Base-by-base conservation (phyloP, 2,888 invertebrate genomes). In the Acanthopleura granulata region DNA sequence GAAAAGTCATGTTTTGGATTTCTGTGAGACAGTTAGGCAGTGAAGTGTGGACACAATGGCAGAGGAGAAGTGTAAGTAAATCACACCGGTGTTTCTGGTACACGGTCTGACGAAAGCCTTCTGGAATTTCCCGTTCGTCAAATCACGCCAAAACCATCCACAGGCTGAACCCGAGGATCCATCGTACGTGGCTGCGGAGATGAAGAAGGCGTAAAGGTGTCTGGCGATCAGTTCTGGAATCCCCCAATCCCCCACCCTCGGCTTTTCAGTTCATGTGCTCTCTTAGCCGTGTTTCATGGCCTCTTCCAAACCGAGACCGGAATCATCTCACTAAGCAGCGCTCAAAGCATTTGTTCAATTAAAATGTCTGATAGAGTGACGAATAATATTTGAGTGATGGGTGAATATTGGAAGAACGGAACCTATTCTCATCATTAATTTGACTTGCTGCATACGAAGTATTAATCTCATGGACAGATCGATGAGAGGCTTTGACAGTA, bases 341-440 rank as follows among this genome's bases (percentile, higher is more conserved):
- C 22, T 22, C 57, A 18, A n/a, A 22, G 57, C 22, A n/a, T 57
- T 3, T n/a, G 57, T 57, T 57, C 57, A 57, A 57, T 57, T 57
- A 57, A 57, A 57, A 57, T 22, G 18, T 22, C 57, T 57, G 57
- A 57, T 57, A n/a, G 3, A 57, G 18, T 57, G 57, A 22, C n/a
- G 22, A n/a, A 57, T 57, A 57, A 57, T 57, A 22, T 27, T 25
- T 66, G 66, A 66, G 27, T 27, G 29, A 66, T 66, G 66, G 25
- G 25, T 66, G 66, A 66, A 27, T 66, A 66, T 66, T 18, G 22
- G 25, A 27, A 66, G 66, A 22, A 27, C 22, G 3, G 22, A 14
- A 66, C 66, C 66, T 27, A 15, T 66, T 15, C 66, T 66, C 66
- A 66, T 27, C 66, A 27, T 66, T 66, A 27, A 16, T 66, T 66